Conservation (phyloP, 2,888 invertebrate genomes). For the Venusia cambrica region DNA sequence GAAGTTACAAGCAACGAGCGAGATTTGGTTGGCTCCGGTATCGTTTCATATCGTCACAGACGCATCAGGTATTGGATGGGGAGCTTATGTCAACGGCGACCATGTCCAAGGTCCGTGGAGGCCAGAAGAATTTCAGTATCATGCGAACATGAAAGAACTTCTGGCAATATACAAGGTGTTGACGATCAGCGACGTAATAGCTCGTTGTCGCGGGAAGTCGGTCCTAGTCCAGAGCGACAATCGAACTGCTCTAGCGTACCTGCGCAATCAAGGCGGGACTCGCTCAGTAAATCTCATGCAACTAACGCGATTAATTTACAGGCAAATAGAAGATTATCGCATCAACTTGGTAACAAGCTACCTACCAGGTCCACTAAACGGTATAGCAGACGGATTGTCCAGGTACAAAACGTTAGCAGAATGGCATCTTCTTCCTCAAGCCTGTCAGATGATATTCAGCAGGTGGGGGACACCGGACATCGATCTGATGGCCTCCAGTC, state of each 20-base stretch:
- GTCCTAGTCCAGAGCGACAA: conserved; percentile 32
- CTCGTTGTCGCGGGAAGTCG: not conserved
- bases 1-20: not conserved
- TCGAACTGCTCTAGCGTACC: conserved; percentile 27
- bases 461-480: conserved; percentile 2
- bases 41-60: conserved; percentile 20
- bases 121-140: conserved; percentile 21
- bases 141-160: conserved; percentile 33
- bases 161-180: conserved; percentile 24
- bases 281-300: not conserved
- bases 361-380: conserved; percentile 2
- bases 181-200: not conserved
- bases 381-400: conserved; percentile 1
- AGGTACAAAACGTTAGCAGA: conserved; percentile 2
- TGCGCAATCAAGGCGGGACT: conserved; percentile 30
- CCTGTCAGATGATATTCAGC: conserved; percentile 3
- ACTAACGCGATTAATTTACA: conserved; percentile 1
- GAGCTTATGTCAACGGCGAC: conserved; percentile 19
- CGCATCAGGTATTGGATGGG: conserved; percentile 31
- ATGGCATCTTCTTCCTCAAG: conserved; percentile 1
- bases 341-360: conserved; percentile 2
- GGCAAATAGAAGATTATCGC: not conserved
- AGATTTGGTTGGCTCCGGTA: conserved; percentile 2
- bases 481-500: conserved; percentile 2
- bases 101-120: conserved; percentile 19